A percentile compares a stretch with the other conserved stretches of the same genome.
These are phyloP conservation scores for Hydractinia symbiolongicarpus DNA, from an alignment of 30 jellyfish, hydroid and myxozoan species.

Conservation along the genomic window DNA sequence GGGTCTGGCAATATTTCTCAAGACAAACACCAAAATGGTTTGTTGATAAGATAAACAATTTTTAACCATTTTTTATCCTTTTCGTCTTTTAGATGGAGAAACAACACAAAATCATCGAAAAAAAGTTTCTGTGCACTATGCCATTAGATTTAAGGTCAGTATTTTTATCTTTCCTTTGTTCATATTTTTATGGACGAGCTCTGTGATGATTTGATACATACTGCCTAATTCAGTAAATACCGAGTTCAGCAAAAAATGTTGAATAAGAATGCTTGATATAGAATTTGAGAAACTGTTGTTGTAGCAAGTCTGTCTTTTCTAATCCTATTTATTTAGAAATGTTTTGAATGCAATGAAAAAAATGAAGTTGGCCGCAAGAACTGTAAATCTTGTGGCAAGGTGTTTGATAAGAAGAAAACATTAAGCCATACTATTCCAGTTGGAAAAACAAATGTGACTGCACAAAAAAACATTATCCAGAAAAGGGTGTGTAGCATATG, in stretches of 20 bases:
- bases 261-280: neutral
- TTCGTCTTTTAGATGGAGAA: neutral
- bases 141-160: neutral
- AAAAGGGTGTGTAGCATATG: neutral
- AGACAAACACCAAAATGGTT: too few species aligned
- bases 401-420: neutral
- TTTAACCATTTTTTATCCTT: too few species aligned
- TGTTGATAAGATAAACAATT: too few species aligned
- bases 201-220: too few species aligned
- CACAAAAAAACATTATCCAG: constrained; percentile 1
- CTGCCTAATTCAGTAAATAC: too few species aligned
- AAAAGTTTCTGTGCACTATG: neutral
- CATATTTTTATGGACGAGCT: neutral
- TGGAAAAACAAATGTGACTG: constrained; percentile 4
- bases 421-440: neutral
- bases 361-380: constrained; percentile 5
- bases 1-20: too few species aligned
- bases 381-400: neutral
- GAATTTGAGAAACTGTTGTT: neutral
- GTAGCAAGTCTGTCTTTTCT: neutral
- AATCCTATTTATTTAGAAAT: neutral
- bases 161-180: neutral
- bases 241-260: too few species aligned
- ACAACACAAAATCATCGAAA: neutral
- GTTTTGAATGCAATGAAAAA: neutral